A percentile compares a stretch with the other conserved stretches of the same genome.
phyloP scores from a whole-genome alignment of 2,113 vertebrate species.

The Sturnira hondurensis region DNA sequence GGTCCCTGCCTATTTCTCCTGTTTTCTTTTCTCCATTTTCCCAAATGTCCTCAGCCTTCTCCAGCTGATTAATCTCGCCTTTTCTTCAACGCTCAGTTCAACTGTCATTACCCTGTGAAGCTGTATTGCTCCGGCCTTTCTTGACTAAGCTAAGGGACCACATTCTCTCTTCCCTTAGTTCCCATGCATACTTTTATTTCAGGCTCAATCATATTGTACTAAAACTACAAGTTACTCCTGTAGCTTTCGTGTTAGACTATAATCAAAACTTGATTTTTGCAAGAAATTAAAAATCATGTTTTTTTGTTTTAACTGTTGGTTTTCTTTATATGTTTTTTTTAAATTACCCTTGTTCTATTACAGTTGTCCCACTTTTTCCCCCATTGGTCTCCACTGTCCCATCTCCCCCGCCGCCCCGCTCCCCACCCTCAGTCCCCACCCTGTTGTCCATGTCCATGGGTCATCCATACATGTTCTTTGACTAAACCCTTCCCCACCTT shows the following conservation, averaged over 20 bases:
- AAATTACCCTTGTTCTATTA: too few relatives aligned
- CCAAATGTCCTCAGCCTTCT: not conserved
- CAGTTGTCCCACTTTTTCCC: too few relatives aligned
- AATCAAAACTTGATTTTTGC: not conserved
- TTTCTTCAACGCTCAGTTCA: not conserved
- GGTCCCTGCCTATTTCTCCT: not conserved
- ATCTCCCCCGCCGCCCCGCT: too few relatives aligned
- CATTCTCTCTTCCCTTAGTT: too few relatives aligned
- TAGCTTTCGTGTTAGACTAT: not conserved
- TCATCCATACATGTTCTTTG: too few relatives aligned
- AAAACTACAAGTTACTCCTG: not conserved
- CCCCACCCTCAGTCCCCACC: too few relatives aligned
- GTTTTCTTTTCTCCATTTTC: not conserved
- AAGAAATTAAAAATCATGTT: not conserved
- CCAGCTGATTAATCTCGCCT: not conserved
- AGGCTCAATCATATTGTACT: too few relatives aligned
- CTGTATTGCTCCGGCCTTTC: not conserved
- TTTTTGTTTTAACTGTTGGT: not conserved
- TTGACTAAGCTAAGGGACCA: not conserved
- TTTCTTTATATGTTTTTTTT: not conserved
- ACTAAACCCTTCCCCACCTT: too few relatives aligned
- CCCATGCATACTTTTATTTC: not conserved
- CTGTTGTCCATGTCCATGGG: too few relatives aligned
- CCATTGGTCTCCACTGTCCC: too few relatives aligned
- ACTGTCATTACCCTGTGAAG: not conserved